Percentiles rank a stretch among this genome's conserved stretches.
These are phyloP conservation scores for Enteromius paludinosus DNA, from an alignment of 2,797 vertebrate genomes.

Conservation along the genomic window DNA sequence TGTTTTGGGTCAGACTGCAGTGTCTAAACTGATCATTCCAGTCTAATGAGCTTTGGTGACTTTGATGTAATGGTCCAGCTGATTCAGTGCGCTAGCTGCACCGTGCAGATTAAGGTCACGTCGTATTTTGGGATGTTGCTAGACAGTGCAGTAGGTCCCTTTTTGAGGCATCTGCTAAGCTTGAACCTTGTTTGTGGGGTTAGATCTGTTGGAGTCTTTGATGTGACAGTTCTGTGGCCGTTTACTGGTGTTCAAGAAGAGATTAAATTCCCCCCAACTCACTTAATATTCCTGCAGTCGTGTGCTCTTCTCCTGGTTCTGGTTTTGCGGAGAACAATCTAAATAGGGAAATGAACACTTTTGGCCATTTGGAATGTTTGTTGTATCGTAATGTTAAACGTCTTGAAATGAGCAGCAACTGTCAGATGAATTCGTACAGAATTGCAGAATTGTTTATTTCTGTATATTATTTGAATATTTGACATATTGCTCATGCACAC, in stretches of 20 bases:
- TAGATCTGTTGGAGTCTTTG: constrained; percentile 15
- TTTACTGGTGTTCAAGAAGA: constrained; percentile 22
- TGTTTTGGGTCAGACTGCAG: constrained; percentile 53
- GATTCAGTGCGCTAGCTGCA: constrained; percentile 40
- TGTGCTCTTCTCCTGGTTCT: neutral
- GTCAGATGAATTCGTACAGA: neutral
- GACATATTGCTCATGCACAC: neutral
- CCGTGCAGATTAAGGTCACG: constrained; percentile 52
- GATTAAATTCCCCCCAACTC: constrained; percentile 2
- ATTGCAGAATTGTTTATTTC: neutral
- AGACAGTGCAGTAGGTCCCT: constrained; percentile 25
- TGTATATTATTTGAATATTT: neutral
- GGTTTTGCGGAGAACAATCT: neutral
- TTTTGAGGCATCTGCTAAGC: constrained; percentile 11
- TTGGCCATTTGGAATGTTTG: neutral
- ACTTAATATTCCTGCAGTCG: constrained; percentile 8
- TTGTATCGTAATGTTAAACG: neutral
- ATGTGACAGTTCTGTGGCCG: constrained; percentile 27
- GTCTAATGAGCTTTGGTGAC: constrained; percentile 58
- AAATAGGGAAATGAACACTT: neutral
- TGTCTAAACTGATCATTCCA: constrained; percentile 58
- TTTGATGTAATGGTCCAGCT: constrained; percentile 54
- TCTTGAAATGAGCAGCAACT: neutral
- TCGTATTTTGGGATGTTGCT: constrained; percentile 44
- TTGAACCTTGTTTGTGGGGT: constrained; percentile 25